Percentiles rank a stretch among this genome's conserved stretches.
These are phyloP conservation scores for Pomacea canaliculata DNA, from an alignment of 2,888 invertebrate species.

Conservation along the genomic window DNA sequence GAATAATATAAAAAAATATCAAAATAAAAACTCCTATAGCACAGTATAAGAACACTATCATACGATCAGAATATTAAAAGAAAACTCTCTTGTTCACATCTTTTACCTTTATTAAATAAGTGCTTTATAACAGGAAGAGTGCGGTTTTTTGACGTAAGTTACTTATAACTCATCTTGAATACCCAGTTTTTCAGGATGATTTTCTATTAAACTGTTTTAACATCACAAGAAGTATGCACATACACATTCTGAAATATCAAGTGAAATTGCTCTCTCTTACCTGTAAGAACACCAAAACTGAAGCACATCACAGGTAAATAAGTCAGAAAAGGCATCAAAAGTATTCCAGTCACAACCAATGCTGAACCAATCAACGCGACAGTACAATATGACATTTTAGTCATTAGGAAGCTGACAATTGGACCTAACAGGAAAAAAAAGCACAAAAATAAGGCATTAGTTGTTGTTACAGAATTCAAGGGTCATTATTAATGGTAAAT, in stretches of 20 bases:
- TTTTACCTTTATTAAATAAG: too few relatives aligned
- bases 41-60: background rate
- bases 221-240: background rate
- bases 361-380: conserved; percentile 38
- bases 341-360: conserved; percentile 36
- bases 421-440: conserved; percentile 30
- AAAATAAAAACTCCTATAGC: background rate
- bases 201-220: background rate
- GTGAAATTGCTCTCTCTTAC: conserved; percentile 18
- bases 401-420: conserved; percentile 38
- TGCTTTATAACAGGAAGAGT: too few relatives aligned
- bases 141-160: too few relatives aligned
- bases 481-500: too few relatives aligned
- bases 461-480: too few relatives aligned
- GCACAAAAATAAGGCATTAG: too few relatives aligned
- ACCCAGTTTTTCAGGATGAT: background rate
- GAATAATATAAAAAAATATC: background rate
- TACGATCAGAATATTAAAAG: too few relatives aligned
- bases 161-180: too few relatives aligned
- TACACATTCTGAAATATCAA: too few relatives aligned
- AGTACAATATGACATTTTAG: conserved; percentile 31
- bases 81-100: too few relatives aligned
- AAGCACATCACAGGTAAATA: conserved; percentile 33
- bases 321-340: conserved; percentile 36
- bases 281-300: conserved; percentile 38